Conservation (phyloP, 2,113 vertebrate species). For the Spheniscus mendiculus region DNA sequence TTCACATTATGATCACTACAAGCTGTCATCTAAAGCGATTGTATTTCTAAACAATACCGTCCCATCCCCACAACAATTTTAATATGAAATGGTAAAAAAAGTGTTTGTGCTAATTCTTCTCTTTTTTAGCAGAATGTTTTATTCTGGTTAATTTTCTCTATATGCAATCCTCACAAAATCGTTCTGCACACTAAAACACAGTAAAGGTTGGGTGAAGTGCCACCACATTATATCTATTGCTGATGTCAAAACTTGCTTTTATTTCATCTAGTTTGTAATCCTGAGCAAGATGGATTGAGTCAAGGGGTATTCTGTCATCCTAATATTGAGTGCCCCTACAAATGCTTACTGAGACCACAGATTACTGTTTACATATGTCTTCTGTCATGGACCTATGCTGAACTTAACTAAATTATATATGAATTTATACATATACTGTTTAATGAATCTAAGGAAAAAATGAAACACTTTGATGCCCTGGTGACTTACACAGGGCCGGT, state of each 20-base stretch:
- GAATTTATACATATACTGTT: neutral
- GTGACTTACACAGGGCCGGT: neutral
- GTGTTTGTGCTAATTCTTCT: neutral
- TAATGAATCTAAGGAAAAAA: neutral
- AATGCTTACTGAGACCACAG: neutral
- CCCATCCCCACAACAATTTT: neutral
- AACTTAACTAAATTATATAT: neutral
- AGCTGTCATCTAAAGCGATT: neutral
- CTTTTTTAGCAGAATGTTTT: neutral
- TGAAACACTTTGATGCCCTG: neutral
- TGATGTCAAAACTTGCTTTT: neutral
- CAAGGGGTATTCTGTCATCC: neutral
- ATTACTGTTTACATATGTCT: neutral
- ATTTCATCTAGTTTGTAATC: neutral
- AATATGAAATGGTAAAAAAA: neutral
- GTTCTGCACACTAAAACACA: neutral
- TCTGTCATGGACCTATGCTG: neutral
- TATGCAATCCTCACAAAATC: neutral
- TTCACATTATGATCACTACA: neutral
- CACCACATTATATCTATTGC: neutral
- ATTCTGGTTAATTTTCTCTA: neutral
- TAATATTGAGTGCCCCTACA: neutral
- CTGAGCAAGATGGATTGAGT: neutral
- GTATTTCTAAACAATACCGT: neutral
- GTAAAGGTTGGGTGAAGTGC: neutral